Base-by-base conservation (phyloP, 2,888 invertebrate genomes). In the Glaucopsyche alexis region DNA sequence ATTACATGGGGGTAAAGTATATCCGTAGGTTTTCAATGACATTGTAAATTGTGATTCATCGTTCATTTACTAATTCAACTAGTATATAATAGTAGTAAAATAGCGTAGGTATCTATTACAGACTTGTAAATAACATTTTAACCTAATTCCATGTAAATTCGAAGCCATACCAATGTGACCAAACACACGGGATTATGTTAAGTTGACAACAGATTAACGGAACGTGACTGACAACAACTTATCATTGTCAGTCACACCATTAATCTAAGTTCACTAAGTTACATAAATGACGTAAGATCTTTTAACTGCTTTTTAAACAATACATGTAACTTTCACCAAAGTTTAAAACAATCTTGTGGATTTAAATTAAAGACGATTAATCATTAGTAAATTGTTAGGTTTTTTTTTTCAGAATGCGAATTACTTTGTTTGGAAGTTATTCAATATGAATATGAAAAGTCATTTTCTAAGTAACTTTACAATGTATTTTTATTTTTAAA, bases 201-300 rank as follows among this genome's bases (percentile, higher is more conserved):
- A 72, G 69, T 64, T 72, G 70, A 72, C 49, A 73, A 71, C 72
- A 74, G 74, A 72, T 55, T 67, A 73, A 73, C 73, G 75, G 71
- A 74, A 75, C 72, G 42, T 47, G 71, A 49, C 72, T 73, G 71
- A 74, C 67, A 71, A 76, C 74, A 73, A 74, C 65, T 74, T 76
- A 76, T 77, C 75, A 77, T 76, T 75, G 78, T 78, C 76, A 78
- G 74, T 76, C 74, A 76, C 47, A 76, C 76, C 78, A 78, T 81
- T 79, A 79, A 80, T 80, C 79, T 79, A 77, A 45, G 74, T 75
- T 79, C 77, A 76, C 77, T 76, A 79, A 75, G 74, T 45, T 77
- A 79, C 79, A 80, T 79, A 78, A 79, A 81, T 77, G 78, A 77
- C 76, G 42, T 75, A 76, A 77, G 75, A 77, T 76, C 76, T 74